These are phyloP conservation scores for Ormyrus nitidulus DNA, from an alignment of 2,888 invertebrate species.

Conservation along the genomic window DNA sequence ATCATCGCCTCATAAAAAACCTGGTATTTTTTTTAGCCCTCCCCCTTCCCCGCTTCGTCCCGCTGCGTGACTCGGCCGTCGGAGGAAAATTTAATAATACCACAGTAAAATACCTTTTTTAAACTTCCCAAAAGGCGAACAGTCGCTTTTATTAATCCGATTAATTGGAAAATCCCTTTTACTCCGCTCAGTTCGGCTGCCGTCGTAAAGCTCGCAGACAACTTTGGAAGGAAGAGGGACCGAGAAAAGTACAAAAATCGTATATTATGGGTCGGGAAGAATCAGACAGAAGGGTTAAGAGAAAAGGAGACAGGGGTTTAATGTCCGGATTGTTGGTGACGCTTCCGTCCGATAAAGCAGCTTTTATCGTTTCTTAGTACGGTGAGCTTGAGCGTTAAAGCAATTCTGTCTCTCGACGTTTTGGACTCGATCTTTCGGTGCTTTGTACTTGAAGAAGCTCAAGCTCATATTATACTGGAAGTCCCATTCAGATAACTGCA, in stretches of 20 bases:
- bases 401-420: neutral
- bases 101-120: no score
- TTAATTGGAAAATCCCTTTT: neutral
- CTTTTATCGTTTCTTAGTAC: conserved; percentile 36
- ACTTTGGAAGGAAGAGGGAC: no score
- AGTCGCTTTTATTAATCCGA: no score
- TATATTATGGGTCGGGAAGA: no score
- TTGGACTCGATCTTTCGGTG: conserved; percentile 3
- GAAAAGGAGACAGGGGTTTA: neutral
- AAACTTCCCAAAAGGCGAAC: no score
- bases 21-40: neutral
- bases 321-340: conserved; percentile 14
- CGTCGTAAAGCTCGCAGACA: no score
- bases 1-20: conserved; percentile 13
- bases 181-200: neutral
- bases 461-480: neutral
- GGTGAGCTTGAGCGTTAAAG: neutral
- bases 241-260: no score
- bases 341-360: conserved; percentile 24
- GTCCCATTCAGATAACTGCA: no score
- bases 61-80: no score
- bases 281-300: no score
- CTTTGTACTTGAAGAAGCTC: neutral
- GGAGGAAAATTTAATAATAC: no score
- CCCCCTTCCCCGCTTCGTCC: neutral